Percentiles rank a stretch among this genome's conserved stretches.
phyloP scores from a whole-genome alignment of 2,797 vertebrate species.

The Sebastes vulpes region DNA sequence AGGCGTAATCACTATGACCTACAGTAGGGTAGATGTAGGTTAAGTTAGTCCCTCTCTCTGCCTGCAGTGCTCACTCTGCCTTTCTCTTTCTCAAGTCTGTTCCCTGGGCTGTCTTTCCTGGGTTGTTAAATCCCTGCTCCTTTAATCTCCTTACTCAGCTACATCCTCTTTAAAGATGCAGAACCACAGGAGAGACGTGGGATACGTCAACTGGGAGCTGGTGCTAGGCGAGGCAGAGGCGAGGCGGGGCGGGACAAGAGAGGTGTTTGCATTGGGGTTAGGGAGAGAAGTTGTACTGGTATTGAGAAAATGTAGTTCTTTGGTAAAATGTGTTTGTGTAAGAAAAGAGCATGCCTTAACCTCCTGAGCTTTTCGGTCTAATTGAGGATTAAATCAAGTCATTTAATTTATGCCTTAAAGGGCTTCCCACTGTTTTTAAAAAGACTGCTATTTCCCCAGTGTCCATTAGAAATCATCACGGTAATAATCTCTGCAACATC shows the following conservation, averaged over 20 bases:
- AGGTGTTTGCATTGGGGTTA: slow-evolving; percentile 15
- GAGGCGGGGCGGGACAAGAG: slow-evolving; percentile 62
- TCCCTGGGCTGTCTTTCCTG: slow-evolving; percentile 80
- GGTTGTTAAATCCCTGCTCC: slow-evolving; percentile 87
- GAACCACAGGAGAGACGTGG: slow-evolving; percentile 70
- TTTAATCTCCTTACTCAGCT: slow-evolving; percentile 89
- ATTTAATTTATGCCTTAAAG: slow-evolving; percentile 3
- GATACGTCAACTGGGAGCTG: slow-evolving; percentile 60
- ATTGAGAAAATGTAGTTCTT: background rate
- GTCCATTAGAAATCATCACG: background rate
- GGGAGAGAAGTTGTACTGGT: background rate
- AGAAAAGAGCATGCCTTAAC: background rate
- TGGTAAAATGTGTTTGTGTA: background rate
- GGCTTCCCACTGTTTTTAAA: background rate
- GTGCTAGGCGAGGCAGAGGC: slow-evolving; percentile 48
- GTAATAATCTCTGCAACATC: slow-evolving; percentile 14
- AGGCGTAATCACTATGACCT: slow-evolving; percentile 79
- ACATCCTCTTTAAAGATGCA: slow-evolving; percentile 92
- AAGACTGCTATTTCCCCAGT: background rate
- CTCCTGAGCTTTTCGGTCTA: background rate
- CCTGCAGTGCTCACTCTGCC: slow-evolving; percentile 59
- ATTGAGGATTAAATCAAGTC: slow-evolving; percentile 22
- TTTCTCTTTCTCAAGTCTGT: slow-evolving; percentile 72
- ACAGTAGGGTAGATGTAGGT: slow-evolving; percentile 80
- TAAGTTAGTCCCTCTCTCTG: slow-evolving; percentile 71